Evolutionary conservation across 2,888 invertebrate species (phyloP).

Genomic region (Dicyrtomina minuta): DNA sequence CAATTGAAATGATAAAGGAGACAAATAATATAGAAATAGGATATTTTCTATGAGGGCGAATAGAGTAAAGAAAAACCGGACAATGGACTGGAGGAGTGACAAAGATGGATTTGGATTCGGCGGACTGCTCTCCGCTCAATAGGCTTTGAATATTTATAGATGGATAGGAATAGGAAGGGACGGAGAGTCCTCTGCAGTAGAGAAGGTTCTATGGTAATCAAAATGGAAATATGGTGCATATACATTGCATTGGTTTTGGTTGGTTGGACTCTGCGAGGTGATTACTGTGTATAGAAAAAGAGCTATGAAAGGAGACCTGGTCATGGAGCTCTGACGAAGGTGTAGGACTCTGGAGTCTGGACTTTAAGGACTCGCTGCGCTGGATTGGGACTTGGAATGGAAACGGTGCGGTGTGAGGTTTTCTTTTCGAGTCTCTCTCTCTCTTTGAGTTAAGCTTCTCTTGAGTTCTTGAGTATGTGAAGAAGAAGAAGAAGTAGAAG

Average conservation of each 20-base stretch:
- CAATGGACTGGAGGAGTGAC: constrained; percentile 31
- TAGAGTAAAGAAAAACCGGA: constrained; percentile 27
- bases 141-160: constrained; percentile 23
- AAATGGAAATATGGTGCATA: no score
- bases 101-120: constrained; percentile 28
- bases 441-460: constrained; percentile 17
- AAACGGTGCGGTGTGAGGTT: not conserved
- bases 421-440: no score
- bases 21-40: constrained; percentile 12
- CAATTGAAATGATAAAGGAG: constrained; percentile 11
- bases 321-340: no score
- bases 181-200: no score
- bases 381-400: not conserved
- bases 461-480: not conserved
- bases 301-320: no score
- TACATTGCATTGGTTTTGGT: not conserved
- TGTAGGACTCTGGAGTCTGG: no score
- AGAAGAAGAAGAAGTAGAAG: not conserved
- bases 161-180: not conserved
- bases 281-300: not conserved
- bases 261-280: not conserved
- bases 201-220: no score
- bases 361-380: no score
- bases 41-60: constrained; percentile 27
- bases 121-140: constrained; percentile 20